Evolutionary conservation across 2,888 invertebrate species (phyloP).

Genomic region (Drosophila macrospina): DNA sequence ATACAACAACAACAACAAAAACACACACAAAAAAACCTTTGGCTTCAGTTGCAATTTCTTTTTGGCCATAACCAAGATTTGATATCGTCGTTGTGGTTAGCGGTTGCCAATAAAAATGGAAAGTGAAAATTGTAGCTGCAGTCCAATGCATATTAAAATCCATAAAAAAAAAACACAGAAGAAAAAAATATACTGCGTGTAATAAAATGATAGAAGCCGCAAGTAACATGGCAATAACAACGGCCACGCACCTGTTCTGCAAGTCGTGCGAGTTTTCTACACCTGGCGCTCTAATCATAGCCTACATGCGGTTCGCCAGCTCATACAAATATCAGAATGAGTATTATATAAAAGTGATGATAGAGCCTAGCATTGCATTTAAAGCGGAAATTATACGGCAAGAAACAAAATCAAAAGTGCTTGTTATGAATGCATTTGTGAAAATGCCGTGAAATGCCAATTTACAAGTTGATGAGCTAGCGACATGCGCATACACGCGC

Average conservation of each 20-base stretch:
- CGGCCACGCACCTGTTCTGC: constrained; percentile 71
- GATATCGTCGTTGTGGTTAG: constrained; percentile 49
- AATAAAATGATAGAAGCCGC: constrained; percentile 74
- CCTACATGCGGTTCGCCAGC: constrained; percentile 14
- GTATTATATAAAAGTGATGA: constrained; percentile 74
- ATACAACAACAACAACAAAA: constrained; percentile 19
- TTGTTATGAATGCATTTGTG: constrained; percentile 51
- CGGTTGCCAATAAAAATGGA: constrained; percentile 77
- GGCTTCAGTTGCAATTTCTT: constrained; percentile 76
- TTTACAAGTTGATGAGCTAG: constrained; percentile 35
- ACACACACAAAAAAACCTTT: constrained; percentile 65
- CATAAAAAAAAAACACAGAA: constrained; percentile 26
- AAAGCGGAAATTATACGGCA: constrained; percentile 64
- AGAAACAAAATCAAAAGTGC: constrained; percentile 49
- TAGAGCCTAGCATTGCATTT: constrained; percentile 31
- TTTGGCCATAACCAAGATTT: constrained; percentile 77
- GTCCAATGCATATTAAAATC: constrained; percentile 75
- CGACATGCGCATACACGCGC: constrained; percentile 2
- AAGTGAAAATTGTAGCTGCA: constrained; percentile 79
- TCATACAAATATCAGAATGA: constrained; percentile 33
- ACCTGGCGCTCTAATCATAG: constrained; percentile 61
- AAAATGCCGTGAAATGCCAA: constrained; percentile 40
- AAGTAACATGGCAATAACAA: constrained; percentile 33
- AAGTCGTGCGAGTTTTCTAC: constrained; percentile 69
- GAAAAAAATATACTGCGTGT: constrained; percentile 36